These are phyloP conservation scores for Furcula furcula DNA, from an alignment of 2,888 invertebrate genomes.

Conservation along the genomic window DNA sequence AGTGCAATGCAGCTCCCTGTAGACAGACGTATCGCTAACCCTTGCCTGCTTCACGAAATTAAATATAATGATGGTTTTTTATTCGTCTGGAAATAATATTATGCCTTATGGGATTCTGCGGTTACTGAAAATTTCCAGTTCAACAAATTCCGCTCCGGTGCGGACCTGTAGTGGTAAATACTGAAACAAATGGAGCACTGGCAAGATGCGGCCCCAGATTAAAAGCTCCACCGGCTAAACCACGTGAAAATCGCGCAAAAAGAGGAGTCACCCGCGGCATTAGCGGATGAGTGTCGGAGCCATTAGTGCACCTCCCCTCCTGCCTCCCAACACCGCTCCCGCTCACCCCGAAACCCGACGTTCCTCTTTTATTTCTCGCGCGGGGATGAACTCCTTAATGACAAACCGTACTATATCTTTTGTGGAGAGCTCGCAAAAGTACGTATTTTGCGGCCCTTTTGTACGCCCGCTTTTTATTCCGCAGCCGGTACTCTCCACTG, in stretches of 20 bases:
- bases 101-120: too few relatives aligned
- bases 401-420: constrained; percentile 82
- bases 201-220: constrained; percentile 76
- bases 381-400: constrained; percentile 82
- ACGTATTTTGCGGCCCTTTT: constrained; percentile 81
- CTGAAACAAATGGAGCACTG: constrained; percentile 63
- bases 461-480: constrained; percentile 75
- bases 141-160: too few relatives aligned
- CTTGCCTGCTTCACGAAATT: too few relatives aligned
- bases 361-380: constrained; percentile 81
- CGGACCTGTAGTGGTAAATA: constrained; percentile 7
- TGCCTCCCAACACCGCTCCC: constrained; percentile 37
- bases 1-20: too few relatives aligned
- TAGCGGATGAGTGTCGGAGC: constrained; percentile 82
- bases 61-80: too few relatives aligned
- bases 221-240: constrained; percentile 79
- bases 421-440: constrained; percentile 80
- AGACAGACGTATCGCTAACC: too few relatives aligned
- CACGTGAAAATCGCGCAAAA: constrained; percentile 81
- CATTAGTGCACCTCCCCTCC: constrained; percentile 71
- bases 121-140: too few relatives aligned
- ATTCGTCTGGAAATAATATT: too few relatives aligned
- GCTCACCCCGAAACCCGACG: constrained; percentile 61
- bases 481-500: constrained; percentile 46
- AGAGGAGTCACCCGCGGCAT: constrained; percentile 81